Conservation (phyloP, 2,797 vertebrate species). For the Gymnothorax reevesii region DNA sequence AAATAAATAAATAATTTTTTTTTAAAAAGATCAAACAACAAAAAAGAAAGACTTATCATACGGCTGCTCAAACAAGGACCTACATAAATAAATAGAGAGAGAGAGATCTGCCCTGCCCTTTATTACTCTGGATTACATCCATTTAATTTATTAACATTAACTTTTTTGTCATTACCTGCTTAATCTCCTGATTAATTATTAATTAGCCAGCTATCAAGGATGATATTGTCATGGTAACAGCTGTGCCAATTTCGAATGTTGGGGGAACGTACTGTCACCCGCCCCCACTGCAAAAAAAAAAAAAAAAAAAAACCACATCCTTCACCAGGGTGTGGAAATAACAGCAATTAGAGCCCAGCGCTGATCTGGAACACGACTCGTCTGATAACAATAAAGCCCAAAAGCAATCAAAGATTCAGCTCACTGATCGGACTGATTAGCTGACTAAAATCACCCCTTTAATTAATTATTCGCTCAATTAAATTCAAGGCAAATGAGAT, state of each 20-base stretch:
- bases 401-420: neutral
- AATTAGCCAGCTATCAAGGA: neutral
- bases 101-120: neutral
- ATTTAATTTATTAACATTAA: neutral
- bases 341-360: neutral
- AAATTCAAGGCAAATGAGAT: neutral
- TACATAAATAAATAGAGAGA: too few species aligned
- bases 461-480: constrained; percentile 5
- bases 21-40: too few species aligned
- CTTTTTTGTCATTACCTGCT: constrained; percentile 7
- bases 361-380: neutral
- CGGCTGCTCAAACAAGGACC: too few species aligned
- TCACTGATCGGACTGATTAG: neutral
- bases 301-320: neutral
- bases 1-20: too few species aligned
- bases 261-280: neutral
- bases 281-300: too few species aligned
- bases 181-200: constrained; percentile 10
- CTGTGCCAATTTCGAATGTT: neutral
- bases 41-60: too few species aligned
- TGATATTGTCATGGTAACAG: neutral
- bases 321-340: neutral
- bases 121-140: neutral
- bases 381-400: neutral
- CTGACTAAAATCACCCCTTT: neutral